phyloP scores from a whole-genome alignment of 1,140 invertebrate genomes.

The Drosophila lini region DNA sequence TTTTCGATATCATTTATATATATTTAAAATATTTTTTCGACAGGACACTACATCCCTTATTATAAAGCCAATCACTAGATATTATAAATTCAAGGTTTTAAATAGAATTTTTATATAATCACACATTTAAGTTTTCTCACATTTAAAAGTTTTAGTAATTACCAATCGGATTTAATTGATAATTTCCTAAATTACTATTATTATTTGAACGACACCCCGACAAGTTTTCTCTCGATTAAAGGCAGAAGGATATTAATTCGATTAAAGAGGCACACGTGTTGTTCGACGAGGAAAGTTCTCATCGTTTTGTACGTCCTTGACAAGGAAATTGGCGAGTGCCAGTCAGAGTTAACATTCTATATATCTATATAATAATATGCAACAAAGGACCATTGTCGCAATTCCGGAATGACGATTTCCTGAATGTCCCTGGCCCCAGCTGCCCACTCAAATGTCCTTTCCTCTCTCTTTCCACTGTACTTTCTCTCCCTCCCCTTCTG shows the following conservation, averaged over 20 bases:
- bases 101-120: neutral
- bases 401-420: constrained; percentile 8
- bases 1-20: no score
- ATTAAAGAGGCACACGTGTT: constrained; percentile 3
- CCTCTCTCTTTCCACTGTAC: neutral
- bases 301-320: constrained; percentile 19
- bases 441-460: constrained; percentile 10
- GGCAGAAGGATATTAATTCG: neutral
- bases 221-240: constrained; percentile 1
- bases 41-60: no score
- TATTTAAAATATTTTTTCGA: no score
- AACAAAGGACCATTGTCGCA: constrained; percentile 1
- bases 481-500: no score
- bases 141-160: neutral
- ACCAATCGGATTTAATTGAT: neutral
- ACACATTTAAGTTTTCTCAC: neutral
- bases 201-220: neutral
- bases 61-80: no score
- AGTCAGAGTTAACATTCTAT: constrained; percentile 3
- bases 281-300: neutral
- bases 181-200: neutral
- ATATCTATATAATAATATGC: neutral
- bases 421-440: neutral
- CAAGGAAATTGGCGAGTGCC: constrained; percentile 33
- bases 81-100: neutral